These are phyloP conservation scores for Listronotus oregonensis DNA, from an alignment of 1,140 invertebrate genomes.

Conservation along the genomic window DNA sequence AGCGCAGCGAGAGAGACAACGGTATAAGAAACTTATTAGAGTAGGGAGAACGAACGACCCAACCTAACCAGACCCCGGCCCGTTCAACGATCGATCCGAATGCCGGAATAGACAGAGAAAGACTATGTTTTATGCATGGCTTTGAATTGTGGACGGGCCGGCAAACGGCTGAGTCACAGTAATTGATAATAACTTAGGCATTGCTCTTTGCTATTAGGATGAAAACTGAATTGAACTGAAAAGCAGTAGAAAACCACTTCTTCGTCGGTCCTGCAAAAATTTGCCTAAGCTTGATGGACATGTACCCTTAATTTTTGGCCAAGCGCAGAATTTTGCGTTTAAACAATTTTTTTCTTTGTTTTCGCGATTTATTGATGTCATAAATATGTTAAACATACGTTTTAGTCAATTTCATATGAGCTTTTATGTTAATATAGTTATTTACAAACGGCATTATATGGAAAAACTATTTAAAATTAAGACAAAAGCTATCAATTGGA, in stretches of 20 bases:
- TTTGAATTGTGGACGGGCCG: constrained; percentile 53
- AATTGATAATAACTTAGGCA: constrained; percentile 59
- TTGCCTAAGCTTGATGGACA: constrained; percentile 23
- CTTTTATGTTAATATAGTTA: no score
- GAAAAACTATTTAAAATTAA: no score
- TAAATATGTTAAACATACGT: no score
- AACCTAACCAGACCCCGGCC: constrained; percentile 55
- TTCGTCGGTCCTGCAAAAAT: constrained; percentile 19
- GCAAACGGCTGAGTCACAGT: constrained; percentile 57
- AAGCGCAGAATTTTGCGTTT: not conserved
- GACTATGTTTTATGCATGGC: constrained; percentile 55
- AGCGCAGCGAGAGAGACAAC: constrained; percentile 38
- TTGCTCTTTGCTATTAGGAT: constrained; percentile 49
- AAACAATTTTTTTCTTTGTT: constrained; percentile 1
- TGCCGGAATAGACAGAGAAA: constrained; percentile 57
- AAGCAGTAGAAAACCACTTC: constrained; percentile 36
- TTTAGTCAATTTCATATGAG: no score
- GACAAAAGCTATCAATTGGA: no score
- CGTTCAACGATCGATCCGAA: constrained; percentile 53
- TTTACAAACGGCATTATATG: no score
- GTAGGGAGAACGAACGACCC: constrained; percentile 53
- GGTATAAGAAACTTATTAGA: constrained; percentile 53
- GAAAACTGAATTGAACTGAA: constrained; percentile 42
- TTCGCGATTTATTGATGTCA: no score
- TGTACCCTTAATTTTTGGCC: constrained; percentile 10